A percentile compares a stretch with the other conserved stretches of the same genome.
Evolutionary conservation across 1,140 invertebrate genomes (phyloP).

Genomic region (Asobara japonica): DNA sequence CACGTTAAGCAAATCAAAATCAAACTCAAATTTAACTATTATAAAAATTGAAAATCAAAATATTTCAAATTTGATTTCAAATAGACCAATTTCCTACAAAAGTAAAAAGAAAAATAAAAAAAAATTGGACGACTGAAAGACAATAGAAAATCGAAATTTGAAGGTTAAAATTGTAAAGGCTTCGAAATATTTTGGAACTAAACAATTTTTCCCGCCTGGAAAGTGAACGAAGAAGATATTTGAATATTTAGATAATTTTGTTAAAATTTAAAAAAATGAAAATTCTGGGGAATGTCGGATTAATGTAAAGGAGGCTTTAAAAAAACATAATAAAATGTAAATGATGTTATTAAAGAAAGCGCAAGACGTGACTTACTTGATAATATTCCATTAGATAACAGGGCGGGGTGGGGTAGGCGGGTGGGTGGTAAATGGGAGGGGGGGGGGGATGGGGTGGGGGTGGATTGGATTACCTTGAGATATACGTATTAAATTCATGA

Average conservation of each 20-base stretch:
- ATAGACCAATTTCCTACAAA: no score
- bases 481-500: constrained; percentile 33
- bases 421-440: background rate
- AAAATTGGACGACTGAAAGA: no score
- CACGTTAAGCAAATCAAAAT: no score
- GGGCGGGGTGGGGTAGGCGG: background rate
- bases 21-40: no score
- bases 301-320: constrained; percentile 2
- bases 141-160: no score
- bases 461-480: constrained; percentile 26
- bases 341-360: constrained; percentile 6
- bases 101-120: no score
- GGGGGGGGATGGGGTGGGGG: background rate
- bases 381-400: constrained; percentile 31
- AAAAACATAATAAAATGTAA: constrained; percentile 15
- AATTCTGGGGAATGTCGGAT: background rate
- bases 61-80: no score
- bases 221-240: no score
- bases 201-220: no score
- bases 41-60: no score
- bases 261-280: background rate
- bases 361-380: constrained; percentile 20
- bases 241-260: background rate
- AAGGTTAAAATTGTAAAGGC: no score
- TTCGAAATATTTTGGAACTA: no score